Evolutionary conservation across 2,113 vertebrate species (phyloP).

Genomic region (Thryonomys swinderianus): DNA sequence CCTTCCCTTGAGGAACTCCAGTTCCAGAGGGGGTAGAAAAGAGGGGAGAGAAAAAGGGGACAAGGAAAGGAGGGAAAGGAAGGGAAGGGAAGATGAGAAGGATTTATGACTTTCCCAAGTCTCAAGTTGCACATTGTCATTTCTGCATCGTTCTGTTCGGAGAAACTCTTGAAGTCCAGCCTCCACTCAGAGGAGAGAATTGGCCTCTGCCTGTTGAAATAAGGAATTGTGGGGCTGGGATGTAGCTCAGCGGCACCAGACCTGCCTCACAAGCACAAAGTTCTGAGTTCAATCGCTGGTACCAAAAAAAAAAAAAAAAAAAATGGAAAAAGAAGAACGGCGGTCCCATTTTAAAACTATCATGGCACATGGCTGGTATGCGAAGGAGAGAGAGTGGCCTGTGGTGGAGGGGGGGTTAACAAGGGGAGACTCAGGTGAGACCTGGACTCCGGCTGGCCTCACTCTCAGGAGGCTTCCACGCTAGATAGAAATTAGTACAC

Average conservation of each 20-base stretch:
- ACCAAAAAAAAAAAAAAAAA: too few relatives aligned
- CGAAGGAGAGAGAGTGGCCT: not conserved
- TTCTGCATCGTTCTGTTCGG: not conserved
- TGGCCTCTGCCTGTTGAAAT: not conserved
- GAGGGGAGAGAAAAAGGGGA: too few relatives aligned
- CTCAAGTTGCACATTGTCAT: not conserved
- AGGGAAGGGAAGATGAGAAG: too few relatives aligned
- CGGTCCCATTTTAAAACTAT: not conserved
- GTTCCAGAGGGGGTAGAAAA: not conserved
- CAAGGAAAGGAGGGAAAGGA: too few relatives aligned
- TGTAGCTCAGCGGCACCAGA: too few relatives aligned
- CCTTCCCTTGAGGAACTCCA: not conserved
- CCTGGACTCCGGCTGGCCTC: not conserved
- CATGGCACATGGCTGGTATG: rapidly evolving
- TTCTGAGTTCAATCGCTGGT: too few relatives aligned
- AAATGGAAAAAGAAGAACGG: too few relatives aligned
- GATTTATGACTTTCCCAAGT: not conserved
- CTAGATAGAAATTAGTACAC: not conserved
- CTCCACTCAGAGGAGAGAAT: not conserved
- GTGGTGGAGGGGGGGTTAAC: not conserved
- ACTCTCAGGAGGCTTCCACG: not conserved
- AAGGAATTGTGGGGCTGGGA: not conserved
- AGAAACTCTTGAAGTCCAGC: not conserved
- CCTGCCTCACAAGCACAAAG: too few relatives aligned
- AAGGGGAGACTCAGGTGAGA: not conserved